These are phyloP conservation scores for Saccostrea cuccullata DNA, from an alignment of 1,140 invertebrate species.

Conservation along the genomic window DNA sequence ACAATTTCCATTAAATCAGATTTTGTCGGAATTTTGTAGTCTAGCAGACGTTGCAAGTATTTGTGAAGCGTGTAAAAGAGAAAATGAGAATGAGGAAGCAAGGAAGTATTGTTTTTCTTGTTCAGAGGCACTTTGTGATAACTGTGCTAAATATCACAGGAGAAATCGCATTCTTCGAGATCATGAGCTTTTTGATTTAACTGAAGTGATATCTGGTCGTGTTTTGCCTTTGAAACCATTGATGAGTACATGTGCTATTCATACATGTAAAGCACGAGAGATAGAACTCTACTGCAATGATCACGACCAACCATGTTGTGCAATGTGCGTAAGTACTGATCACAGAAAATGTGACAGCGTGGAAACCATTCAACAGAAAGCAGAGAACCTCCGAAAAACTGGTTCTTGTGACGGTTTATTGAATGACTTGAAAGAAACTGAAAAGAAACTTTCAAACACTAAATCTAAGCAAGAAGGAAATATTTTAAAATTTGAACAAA, in stretches of 20 bases:
- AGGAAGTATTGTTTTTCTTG: not conserved
- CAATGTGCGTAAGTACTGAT: not conserved
- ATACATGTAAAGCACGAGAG: not conserved
- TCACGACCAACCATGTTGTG: not conserved
- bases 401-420: not conserved
- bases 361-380: not conserved
- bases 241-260: not conserved
- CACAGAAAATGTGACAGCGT: slow-evolving; percentile 39
- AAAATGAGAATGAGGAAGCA: not conserved
- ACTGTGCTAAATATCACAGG: not conserved
- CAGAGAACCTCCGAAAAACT: not conserved
- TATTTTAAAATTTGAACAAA: too few species aligned
- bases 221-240: not conserved
- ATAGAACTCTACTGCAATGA: slow-evolving; percentile 21
- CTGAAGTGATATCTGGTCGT: not conserved
- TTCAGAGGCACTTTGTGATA: slow-evolving; percentile 32
- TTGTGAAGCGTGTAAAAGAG: not conserved
- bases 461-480: too few species aligned
- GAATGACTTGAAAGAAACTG: too few species aligned
- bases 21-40: not conserved
- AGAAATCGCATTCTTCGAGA: not conserved
- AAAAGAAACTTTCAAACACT: too few species aligned
- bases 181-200: not conserved
- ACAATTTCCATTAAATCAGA: slow-evolving; percentile 13
- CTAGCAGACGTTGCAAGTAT: not conserved